A percentile compares a stretch with the other conserved stretches of the same genome.
Evolutionary conservation across 2,113 vertebrate genomes (phyloP).

Genomic region (Galeopterus variegatus): DNA sequence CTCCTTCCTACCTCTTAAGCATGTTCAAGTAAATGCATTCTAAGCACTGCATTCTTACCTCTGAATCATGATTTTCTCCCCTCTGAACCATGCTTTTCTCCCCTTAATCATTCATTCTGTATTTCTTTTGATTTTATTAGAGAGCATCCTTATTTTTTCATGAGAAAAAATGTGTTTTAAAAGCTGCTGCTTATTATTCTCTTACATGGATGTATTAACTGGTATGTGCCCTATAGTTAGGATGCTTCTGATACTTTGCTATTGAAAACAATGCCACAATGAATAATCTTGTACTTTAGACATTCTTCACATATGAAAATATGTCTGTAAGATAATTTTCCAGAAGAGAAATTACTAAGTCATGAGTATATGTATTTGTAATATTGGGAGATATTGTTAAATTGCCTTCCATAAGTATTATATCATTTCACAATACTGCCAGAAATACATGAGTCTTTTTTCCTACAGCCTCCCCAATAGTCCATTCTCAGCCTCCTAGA

Average conservation of each 20-base stretch:
- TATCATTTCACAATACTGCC: neutral
- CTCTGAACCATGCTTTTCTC: neutral
- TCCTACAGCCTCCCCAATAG: neutral
- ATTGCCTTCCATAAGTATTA: neutral
- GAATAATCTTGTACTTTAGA: neutral
- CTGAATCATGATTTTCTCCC: neutral
- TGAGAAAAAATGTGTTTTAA: neutral
- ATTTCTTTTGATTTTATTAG: neutral
- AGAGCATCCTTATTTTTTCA: neutral
- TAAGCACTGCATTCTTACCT: neutral
- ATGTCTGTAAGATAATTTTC: slow-evolving; percentile 23
- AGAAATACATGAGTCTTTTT: neutral
- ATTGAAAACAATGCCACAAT: neutral
- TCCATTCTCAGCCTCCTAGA: neutral
- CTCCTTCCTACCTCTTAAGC: neutral
- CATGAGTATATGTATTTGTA: neutral
- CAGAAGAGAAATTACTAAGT: neutral
- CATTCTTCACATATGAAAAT: slow-evolving; percentile 33
- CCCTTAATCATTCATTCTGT: neutral
- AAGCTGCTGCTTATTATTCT: neutral
- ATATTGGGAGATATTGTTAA: slow-evolving; percentile 12
- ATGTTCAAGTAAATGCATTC: neutral
- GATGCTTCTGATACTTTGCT: neutral
- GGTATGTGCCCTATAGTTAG: neutral
- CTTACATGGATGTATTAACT: neutral